Conservation (phyloP, 1,140 invertebrate genomes). For the Brachionus sp. region DNA sequence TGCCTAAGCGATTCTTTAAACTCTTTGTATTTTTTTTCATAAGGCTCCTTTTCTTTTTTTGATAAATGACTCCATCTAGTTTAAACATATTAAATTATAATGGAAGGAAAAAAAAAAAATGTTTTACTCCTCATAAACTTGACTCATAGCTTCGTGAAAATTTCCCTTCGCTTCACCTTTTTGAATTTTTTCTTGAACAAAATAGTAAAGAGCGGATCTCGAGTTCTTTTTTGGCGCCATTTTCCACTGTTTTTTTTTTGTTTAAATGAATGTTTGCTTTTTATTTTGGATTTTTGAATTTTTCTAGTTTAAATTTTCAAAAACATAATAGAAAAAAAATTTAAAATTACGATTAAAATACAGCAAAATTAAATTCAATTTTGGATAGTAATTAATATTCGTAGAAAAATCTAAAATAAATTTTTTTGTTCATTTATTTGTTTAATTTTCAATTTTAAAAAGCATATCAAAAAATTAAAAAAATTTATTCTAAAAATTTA, state of each 20-base stretch:
- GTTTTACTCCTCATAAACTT: not conserved
- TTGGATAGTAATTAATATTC: too few species aligned
- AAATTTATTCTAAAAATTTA: too few species aligned
- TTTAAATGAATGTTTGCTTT: too few species aligned
- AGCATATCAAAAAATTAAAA: too few species aligned
- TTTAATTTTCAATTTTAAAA: too few species aligned
- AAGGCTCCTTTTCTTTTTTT: not conserved
- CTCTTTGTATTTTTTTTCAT: conserved; percentile 7
- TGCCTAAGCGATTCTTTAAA: not conserved
- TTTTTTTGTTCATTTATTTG: too few species aligned
- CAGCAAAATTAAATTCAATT: too few species aligned
- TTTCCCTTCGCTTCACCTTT: not conserved
- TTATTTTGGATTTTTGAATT: too few species aligned
- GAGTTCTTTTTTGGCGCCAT: conserved; percentile 6
- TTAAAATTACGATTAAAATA: too few species aligned
- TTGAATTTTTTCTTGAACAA: not conserved
- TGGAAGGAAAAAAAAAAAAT: not conserved
- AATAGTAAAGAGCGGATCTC: not conserved
- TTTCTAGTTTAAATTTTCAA: too few species aligned
- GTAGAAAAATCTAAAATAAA: too few species aligned
- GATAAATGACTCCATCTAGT: conserved; percentile 6
- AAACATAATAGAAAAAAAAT: too few species aligned
- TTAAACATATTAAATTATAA: not conserved
- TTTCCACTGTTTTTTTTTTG: not conserved
- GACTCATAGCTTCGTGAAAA: not conserved